phyloP scores from a whole-genome alignment of 2,113 vertebrate genomes.

The Heterochromis multidens region DNA sequence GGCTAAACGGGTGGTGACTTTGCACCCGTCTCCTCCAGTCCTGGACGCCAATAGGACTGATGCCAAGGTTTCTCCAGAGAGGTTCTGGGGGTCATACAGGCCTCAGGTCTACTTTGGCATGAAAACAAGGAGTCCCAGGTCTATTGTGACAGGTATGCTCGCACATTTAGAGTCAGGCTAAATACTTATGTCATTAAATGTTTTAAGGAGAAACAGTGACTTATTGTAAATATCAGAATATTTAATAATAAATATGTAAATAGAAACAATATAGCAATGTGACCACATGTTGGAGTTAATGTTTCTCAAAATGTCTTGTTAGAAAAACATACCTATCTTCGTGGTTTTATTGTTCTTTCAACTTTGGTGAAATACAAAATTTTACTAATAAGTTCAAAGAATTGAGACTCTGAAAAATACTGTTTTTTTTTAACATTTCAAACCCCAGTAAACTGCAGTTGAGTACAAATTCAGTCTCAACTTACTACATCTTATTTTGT shows the following conservation, averaged over 20 bases:
- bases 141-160: constrained; percentile 83
- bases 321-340: not conserved
- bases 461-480: not conserved
- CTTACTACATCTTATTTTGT: not conserved
- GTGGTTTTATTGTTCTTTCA: not conserved
- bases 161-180: not conserved
- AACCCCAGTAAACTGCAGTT: not conserved
- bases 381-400: not conserved
- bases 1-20: constrained; percentile 76
- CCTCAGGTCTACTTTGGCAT: constrained; percentile 95
- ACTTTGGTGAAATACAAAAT: not conserved
- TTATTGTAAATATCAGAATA: not conserved
- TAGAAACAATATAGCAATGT: not conserved
- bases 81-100: constrained; percentile 93
- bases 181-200: not conserved
- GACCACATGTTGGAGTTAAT: not conserved
- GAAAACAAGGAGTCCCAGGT: constrained; percentile 88
- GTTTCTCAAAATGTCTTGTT: not conserved
- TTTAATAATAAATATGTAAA: not conserved
- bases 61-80: constrained; percentile 74
- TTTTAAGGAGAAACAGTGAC: not conserved
- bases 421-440: not conserved
- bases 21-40: constrained; percentile 78
- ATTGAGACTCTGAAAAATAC: not conserved
- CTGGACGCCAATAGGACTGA: constrained; percentile 77